Evolutionary conservation across 1,140 invertebrate genomes (phyloP).

Genomic region (Macrostomum lignano): DNA sequence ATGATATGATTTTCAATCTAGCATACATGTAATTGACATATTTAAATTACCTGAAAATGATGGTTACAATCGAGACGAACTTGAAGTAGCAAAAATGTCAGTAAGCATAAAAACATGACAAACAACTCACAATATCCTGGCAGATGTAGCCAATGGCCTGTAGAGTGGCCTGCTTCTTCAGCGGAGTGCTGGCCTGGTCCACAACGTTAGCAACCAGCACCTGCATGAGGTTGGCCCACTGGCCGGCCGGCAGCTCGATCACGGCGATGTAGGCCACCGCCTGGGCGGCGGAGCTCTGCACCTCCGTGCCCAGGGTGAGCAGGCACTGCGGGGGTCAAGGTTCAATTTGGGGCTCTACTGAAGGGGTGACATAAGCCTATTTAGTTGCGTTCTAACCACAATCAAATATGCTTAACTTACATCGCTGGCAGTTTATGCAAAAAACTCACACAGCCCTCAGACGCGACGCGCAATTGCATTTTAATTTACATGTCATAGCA

Average conservation of each 20-base stretch:
- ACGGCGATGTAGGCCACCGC: constrained; percentile 93
- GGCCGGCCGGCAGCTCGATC: constrained; percentile 51
- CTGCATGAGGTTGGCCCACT: constrained; percentile 50
- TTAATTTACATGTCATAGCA: no score
- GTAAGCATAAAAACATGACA: no score
- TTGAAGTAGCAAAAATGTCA: no score
- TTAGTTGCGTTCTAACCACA: no score
- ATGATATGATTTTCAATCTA: neutral
- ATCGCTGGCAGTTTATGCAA: no score
- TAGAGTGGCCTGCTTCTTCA: constrained; percentile 72
- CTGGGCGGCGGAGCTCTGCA: constrained; percentile 75
- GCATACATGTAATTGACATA: constrained; percentile 41
- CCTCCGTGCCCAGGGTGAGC: constrained; percentile 70
- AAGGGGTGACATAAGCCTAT: no score
- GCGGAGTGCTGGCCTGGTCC: constrained; percentile 47
- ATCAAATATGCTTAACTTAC: no score
- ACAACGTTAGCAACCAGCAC: constrained; percentile 61
- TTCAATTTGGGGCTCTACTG: no score
- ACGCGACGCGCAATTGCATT: no score
- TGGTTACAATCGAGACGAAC: no score
- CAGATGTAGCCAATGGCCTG: constrained; percentile 77
- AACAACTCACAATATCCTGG: constrained; percentile 44
- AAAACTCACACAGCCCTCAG: no score
- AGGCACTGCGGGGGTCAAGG: no score
- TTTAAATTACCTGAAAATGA: constrained; percentile 5